These are phyloP conservation scores for Philereme vetulata DNA, from an alignment of 2,888 invertebrate species.

Conservation along the genomic window DNA sequence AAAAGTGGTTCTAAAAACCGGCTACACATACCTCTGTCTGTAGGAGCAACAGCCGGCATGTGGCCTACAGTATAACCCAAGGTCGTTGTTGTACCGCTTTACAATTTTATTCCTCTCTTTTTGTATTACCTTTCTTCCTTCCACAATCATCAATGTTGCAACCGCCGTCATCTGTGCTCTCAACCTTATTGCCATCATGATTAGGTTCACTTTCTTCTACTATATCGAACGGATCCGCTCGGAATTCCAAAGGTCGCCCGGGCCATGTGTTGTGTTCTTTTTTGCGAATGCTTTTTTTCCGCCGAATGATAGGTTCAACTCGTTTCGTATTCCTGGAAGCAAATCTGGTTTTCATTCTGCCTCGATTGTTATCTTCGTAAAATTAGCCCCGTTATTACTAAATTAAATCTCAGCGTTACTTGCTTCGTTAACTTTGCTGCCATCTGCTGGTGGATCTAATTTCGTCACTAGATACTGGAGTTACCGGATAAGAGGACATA, in stretches of 20 bases:
- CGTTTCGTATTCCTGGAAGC: constrained; percentile 49
- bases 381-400: constrained; percentile 36
- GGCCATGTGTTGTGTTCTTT: constrained; percentile 72
- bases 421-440: constrained; percentile 25
- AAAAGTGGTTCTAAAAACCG: constrained; percentile 67
- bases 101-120: constrained; percentile 70
- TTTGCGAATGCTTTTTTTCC: constrained; percentile 71
- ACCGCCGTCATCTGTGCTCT: constrained; percentile 30
- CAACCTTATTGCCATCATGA: constrained; percentile 41
- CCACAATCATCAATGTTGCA: constrained; percentile 51
- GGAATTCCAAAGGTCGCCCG: constrained; percentile 76
- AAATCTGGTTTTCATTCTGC: constrained; percentile 43
- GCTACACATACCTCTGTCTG: constrained; percentile 54
- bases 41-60: constrained; percentile 71
- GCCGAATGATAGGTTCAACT: constrained; percentile 61
- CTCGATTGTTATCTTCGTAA: constrained; percentile 42
- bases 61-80: constrained; percentile 80
- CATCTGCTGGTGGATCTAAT: constrained; percentile 57
- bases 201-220: constrained; percentile 41
- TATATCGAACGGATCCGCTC: constrained; percentile 31
- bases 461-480: constrained; percentile 51
- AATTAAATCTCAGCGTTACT: constrained; percentile 28
- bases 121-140: constrained; percentile 74
- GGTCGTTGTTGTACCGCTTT: constrained; percentile 78
- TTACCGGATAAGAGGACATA: constrained; percentile 60